Conservation (phyloP, 1,140 invertebrate species). For the Agrypnia vestita region DNA sequence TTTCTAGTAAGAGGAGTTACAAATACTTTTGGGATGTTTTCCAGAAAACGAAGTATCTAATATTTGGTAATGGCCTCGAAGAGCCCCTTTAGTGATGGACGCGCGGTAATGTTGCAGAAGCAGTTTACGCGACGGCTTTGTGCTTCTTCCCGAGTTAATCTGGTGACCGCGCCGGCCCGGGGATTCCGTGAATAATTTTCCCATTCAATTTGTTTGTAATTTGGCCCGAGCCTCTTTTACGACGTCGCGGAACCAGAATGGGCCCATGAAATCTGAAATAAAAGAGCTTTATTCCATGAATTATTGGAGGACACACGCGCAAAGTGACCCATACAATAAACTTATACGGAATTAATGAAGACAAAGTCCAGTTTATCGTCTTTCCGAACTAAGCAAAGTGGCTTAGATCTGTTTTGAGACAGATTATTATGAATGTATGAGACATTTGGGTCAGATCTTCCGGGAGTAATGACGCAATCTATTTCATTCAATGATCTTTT, state of each 20-base stretch:
- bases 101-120: neutral
- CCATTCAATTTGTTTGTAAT: conserved; percentile 37
- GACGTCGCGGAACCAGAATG: conserved; percentile 15
- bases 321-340: conserved; percentile 11
- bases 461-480: too few species aligned
- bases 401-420: neutral
- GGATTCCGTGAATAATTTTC: conserved; percentile 13
- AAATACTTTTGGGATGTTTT: too few species aligned
- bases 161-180: neutral
- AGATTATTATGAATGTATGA: conserved; percentile 8
- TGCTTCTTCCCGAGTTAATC: conserved; percentile 12
- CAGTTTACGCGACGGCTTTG: neutral
- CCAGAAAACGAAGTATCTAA: too few species aligned
- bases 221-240: conserved; percentile 18
- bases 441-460: neutral
- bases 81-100: too few species aligned
- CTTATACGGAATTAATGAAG: conserved; percentile 14
- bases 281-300: conserved; percentile 17
- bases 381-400: conserved; percentile 6
- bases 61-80: too few species aligned
- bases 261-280: conserved; percentile 28
- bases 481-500: too few species aligned
- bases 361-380: conserved; percentile 20
- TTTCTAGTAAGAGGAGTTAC: too few species aligned
- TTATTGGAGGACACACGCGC: conserved; percentile 5